These are phyloP conservation scores for Maconellicoccus hirsutus DNA, from an alignment of 1,140 invertebrate genomes.

Conservation along the genomic window DNA sequence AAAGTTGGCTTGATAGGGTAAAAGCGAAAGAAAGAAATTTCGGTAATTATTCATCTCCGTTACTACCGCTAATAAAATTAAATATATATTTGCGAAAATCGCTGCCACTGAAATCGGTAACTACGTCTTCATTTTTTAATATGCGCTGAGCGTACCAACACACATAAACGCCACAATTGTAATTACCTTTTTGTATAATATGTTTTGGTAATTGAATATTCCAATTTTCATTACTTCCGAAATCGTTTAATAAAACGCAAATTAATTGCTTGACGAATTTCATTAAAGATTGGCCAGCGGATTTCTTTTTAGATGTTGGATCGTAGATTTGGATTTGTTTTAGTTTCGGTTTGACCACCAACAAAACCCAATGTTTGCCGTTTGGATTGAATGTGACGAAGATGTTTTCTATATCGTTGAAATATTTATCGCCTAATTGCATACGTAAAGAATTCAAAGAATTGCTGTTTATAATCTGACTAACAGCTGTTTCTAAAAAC, in stretches of 20 bases:
- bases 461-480: neutral
- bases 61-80: neutral
- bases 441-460: neutral
- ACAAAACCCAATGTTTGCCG: neutral
- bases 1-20: too few relatives aligned
- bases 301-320: neutral
- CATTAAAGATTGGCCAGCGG: neutral
- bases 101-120: neutral
- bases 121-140: constrained; percentile 18
- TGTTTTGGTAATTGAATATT: neutral
- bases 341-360: neutral
- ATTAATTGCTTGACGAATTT: neutral
- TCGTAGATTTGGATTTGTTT: constrained; percentile 5
- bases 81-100: neutral
- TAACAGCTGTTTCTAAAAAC: neutral
- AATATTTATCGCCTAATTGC: neutral
- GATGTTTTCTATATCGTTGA: neutral
- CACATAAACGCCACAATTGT: constrained; percentile 12
- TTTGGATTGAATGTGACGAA: neutral
- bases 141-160: constrained; percentile 10
- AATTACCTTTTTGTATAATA: constrained; percentile 11
- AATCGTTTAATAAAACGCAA: neutral
- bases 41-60: neutral
- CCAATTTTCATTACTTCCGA: neutral
- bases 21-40: too few relatives aligned